Evolutionary conservation across 2,797 vertebrate genomes (phyloP).

Genomic region (Pelochelys cantorii): DNA sequence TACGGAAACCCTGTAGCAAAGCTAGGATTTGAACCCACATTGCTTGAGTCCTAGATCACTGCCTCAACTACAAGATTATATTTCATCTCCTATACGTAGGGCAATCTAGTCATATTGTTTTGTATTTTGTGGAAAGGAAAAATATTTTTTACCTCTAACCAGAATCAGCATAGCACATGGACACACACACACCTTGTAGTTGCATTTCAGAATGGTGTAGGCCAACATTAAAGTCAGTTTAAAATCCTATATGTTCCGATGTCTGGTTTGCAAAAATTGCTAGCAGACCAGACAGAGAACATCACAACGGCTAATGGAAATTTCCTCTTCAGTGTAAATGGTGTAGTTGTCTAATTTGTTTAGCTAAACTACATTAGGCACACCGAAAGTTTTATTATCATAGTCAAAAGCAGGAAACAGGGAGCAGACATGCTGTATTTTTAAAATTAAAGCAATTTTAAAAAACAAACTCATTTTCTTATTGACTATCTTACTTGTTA

Average conservation of each 20-base stretch:
- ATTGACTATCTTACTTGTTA: slow-evolving; percentile 83
- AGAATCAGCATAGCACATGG: neutral
- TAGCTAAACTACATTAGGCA: slow-evolving; percentile 83
- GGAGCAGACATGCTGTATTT: slow-evolving; percentile 75
- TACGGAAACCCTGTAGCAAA: neutral
- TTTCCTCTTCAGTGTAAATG: slow-evolving; percentile 75
- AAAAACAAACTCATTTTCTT: slow-evolving; percentile 79
- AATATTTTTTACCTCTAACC: too few relatives aligned
- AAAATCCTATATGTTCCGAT: neutral
- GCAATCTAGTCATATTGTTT: neutral
- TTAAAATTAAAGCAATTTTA: slow-evolving; percentile 80
- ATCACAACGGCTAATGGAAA: slow-evolving; percentile 78
- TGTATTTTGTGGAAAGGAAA: neutral
- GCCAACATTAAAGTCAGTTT: neutral
- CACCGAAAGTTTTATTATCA: slow-evolving; percentile 82
- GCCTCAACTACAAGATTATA: neutral
- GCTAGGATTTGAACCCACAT: neutral
- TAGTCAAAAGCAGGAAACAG: slow-evolving; percentile 80
- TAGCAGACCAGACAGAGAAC: slow-evolving; percentile 67
- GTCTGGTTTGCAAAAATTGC: slow-evolving; percentile 59
- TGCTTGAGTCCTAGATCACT: neutral
- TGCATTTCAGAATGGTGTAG: neutral
- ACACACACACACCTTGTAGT: rapidly evolving
- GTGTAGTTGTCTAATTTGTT: slow-evolving; percentile 81
- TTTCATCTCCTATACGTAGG: neutral